Evolutionary conservation across 2,113 vertebrate species (phyloP).

Genomic region (Gnathonemus echidnorhynchus): DNA sequence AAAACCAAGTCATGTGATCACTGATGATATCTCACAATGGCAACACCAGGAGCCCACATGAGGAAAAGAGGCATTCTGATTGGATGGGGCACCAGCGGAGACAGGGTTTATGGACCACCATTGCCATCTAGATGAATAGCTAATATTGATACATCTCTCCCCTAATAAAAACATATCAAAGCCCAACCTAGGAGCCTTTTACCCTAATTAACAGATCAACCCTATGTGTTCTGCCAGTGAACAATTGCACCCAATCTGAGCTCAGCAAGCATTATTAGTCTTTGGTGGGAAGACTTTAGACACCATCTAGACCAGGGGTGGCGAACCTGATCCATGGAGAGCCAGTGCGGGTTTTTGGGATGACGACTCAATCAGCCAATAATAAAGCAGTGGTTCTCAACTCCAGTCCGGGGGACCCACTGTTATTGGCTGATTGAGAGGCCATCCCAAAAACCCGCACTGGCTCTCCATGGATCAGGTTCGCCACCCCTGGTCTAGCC

Average conservation of each 20-base stretch:
- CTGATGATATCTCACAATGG: background rate
- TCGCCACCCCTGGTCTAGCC: background rate
- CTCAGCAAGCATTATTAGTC: background rate
- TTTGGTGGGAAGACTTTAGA: background rate
- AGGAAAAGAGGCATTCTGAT: background rate
- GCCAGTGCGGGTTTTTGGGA: too few species aligned
- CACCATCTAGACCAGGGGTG: background rate
- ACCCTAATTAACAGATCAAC: background rate
- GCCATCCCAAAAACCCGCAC: too few species aligned
- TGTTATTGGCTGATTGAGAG: too few species aligned
- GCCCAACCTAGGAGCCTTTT: background rate
- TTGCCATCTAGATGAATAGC: background rate
- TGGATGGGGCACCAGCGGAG: background rate
- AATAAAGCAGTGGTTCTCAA: too few species aligned
- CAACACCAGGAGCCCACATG: background rate
- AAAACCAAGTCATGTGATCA: background rate
- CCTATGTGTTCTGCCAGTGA: background rate
- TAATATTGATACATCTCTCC: background rate
- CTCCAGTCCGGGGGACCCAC: too few species aligned
- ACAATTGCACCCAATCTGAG: background rate
- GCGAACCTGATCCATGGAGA: too few species aligned
- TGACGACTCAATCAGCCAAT: too few species aligned
- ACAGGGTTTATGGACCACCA: background rate
- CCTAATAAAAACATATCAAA: background rate
- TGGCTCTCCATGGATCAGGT: too few species aligned